Evolutionary conservation across 2,797 vertebrate genomes (phyloP).

Genomic region (Lemur catta): DNA sequence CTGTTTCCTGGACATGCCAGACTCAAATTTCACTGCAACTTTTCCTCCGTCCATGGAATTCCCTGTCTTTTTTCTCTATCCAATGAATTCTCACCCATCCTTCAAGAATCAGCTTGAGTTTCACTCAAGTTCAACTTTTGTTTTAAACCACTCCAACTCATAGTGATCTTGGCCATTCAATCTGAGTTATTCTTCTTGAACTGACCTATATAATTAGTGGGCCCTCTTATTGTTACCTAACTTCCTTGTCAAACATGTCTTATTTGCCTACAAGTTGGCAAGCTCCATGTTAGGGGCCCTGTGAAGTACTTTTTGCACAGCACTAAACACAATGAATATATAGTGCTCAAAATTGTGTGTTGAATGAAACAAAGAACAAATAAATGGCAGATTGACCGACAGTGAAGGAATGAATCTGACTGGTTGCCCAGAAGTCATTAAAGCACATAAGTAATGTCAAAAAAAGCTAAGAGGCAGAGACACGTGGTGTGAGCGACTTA

Average conservation of each 20-base stretch:
- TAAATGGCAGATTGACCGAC: not conserved
- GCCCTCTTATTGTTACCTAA: not conserved
- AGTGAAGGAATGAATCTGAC: not conserved
- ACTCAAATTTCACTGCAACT: not conserved
- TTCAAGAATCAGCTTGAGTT: not conserved
- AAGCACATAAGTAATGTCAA: not conserved
- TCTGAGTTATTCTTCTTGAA: not conserved
- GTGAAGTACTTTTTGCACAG: not conserved
- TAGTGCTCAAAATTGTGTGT: not conserved
- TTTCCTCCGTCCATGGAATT: not conserved
- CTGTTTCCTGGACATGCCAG: not conserved
- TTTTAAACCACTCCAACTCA: not conserved
- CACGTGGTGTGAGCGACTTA: not conserved
- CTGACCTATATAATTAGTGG: not conserved
- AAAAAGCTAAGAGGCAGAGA: not conserved
- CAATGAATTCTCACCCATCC: not conserved
- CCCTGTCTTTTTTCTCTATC: not conserved
- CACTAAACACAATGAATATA: conserved; percentile 17
- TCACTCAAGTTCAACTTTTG: not conserved
- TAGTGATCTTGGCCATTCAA: not conserved
- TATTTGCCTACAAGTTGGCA: not conserved
- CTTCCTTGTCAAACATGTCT: not conserved
- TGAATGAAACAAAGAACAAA: conserved; percentile 22
- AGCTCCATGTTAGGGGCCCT: not conserved
- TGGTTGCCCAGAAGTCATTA: conserved; percentile 25